Conservation (phyloP, 2,113 vertebrate species). For the Stercorarius parasiticus region DNA sequence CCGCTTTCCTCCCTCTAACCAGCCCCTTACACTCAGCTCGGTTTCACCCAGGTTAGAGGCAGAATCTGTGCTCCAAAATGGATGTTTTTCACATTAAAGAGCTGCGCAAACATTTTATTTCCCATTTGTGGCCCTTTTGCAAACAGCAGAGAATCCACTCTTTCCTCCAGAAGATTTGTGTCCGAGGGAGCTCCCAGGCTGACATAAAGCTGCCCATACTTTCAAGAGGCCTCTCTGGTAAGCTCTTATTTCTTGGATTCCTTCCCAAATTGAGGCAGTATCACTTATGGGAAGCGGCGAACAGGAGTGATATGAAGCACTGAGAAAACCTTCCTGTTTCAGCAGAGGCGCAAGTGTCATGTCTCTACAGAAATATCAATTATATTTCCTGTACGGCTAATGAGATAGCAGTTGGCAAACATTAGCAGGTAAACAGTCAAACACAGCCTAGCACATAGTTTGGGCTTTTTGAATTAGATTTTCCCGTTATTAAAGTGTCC, state of each 20-base stretch:
- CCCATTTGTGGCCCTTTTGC: constrained; percentile 56
- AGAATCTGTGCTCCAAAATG: background rate
- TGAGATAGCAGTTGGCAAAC: constrained; percentile 65
- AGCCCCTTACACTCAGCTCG: background rate
- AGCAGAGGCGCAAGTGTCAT: constrained; percentile 50
- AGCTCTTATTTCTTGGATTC: constrained; percentile 66
- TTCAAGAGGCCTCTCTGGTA: constrained; percentile 66
- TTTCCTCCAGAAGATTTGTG: constrained; percentile 61
- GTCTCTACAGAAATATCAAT: constrained; percentile 66
- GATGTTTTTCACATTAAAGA: constrained; percentile 64
- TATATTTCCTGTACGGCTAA: constrained; percentile 61
- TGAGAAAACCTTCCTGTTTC: constrained; percentile 27
- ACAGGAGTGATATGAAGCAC: constrained; percentile 8
- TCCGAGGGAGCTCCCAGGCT: constrained; percentile 58
- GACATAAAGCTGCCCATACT: constrained; percentile 64
- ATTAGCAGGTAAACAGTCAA: constrained; percentile 62
- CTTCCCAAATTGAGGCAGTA: constrained; percentile 54
- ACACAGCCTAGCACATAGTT: constrained; percentile 8
- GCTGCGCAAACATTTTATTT: constrained; percentile 61
- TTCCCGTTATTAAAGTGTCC: background rate
- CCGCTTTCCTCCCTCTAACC: background rate
- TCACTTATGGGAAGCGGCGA: constrained; percentile 36
- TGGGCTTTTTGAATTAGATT: background rate
- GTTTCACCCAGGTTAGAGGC: background rate
- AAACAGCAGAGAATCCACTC: constrained; percentile 61